phyloP scores from a whole-genome alignment of 2,888 invertebrate species.

The Stenchaetothrips biformis region DNA sequence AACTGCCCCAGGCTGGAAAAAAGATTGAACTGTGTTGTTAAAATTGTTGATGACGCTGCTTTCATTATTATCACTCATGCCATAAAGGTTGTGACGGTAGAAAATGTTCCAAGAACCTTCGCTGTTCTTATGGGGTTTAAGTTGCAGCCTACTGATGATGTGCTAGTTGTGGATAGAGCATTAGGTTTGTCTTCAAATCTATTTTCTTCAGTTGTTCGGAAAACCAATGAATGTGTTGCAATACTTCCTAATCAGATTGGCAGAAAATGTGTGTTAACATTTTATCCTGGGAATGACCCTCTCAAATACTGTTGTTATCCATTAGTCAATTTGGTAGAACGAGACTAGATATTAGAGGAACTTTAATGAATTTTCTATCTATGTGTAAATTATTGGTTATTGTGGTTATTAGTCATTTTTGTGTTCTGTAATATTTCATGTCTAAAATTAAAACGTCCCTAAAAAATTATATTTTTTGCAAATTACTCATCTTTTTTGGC shows the following conservation, averaged over 20 bases:
- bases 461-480: no score
- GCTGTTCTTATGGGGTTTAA: not conserved
- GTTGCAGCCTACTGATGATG: not conserved
- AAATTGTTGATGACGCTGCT: not conserved
- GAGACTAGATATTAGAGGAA: not conserved
- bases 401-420: no score
- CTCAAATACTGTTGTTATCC: not conserved
- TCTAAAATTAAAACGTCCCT: no score
- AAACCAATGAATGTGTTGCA: not conserved
- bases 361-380: no score
- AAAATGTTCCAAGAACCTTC: not conserved
- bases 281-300: not conserved
- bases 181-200: not conserved
- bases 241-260: not conserved
- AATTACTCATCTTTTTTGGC: no score
- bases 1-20: not conserved
- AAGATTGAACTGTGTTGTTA: not conserved
- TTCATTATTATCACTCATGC: not conserved
- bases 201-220: not conserved
- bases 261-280: not conserved
- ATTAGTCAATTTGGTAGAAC: not conserved
- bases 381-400: no score
- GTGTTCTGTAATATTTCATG: no score
- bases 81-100: not conserved
- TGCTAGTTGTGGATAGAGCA: not conserved